Base-by-base conservation (phyloP, 2,113 vertebrate species). In the Nyctereutes procyonoides region DNA sequence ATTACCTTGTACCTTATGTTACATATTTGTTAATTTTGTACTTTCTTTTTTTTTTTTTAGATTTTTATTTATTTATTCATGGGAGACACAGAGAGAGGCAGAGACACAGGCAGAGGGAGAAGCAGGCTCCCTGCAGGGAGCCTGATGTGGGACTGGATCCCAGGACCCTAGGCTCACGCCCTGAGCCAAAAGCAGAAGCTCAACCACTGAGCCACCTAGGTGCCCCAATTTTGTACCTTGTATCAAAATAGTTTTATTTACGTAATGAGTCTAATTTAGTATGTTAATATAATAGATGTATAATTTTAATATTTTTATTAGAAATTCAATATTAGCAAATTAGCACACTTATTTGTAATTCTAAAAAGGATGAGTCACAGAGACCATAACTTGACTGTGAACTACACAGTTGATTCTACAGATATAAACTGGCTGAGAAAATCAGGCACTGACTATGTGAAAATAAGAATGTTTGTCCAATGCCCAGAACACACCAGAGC, bases 261-360 rank as follows among this genome's bases (percentile, higher is more conserved):
- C 32, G 15, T 69, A 95, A 48, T 17, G n/a, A 88, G 88, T 79
- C 30, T n/a, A 74, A 63, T 73, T 95, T 38, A 97, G 30, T 67
- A 35, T 85, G 22, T 35, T 51, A 65, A 53, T 22, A 30, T 48
- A 82, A 83, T 86, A 69, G 65, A 62, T 67, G 19, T 67, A 16
- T 53, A 67, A 67, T 38, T 80, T n/a, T 24, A n/a, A 51, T 55
- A 20, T 92, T 94, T 95, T 94, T 58, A 86, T 83, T 94, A 86
- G 89, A 96, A 69, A 73, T 30, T 74, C 30, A 76, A 26, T 65
- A 32, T 43, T 16, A 93, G 87, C 1, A 90, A 84, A 84, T 92
- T 26, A 60, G 30, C 20, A 88, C 85, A 60, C 3, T 56, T 82
- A 60, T n/a, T 83, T 97, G 30, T 77, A 13, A 65, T 77, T 93